Conservation (phyloP, 2,888 invertebrate genomes). For the Meta bourneti region DNA sequence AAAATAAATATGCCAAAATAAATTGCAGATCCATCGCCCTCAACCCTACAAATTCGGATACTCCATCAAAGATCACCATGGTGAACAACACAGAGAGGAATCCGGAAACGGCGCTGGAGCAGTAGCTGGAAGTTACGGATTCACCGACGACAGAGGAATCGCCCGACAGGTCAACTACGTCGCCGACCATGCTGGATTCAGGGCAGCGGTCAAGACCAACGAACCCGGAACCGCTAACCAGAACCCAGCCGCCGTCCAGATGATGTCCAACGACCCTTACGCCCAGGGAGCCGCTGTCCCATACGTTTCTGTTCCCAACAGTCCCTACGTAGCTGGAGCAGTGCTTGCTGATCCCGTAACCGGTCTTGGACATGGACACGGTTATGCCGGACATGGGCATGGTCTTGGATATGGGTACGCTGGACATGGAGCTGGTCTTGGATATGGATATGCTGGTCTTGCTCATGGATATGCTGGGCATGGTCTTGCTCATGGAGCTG, state of each 20-base stretch:
- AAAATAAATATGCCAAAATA: no score
- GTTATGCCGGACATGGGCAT: neutral
- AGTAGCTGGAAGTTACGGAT: constrained; percentile 60
- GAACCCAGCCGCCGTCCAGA: constrained; percentile 53
- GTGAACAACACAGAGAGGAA: constrained; percentile 63
- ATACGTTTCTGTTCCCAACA: constrained; percentile 21
- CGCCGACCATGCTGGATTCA: constrained; percentile 58
- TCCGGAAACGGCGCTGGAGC: constrained; percentile 41
- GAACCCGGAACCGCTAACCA: constrained; percentile 68
- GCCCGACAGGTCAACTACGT: constrained; percentile 67
- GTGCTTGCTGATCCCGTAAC: neutral
- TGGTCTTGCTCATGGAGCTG: neutral
- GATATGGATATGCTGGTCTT: neutral
- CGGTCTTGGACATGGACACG: neutral
- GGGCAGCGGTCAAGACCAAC: constrained; percentile 66
- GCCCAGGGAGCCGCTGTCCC: constrained; percentile 30
- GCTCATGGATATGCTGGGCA: neutral
- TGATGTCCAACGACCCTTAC: constrained; percentile 46
- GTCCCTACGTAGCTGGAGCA: constrained; percentile 16
- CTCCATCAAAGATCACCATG: constrained; percentile 45
- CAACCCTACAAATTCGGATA: constrained; percentile 69
- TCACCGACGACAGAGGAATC: constrained; percentile 53
- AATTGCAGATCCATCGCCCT: constrained; percentile 45
- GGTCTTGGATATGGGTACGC: neutral
- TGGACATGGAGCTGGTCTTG: neutral